Conservation (phyloP, 2,797 vertebrate genomes). For the Liasis olivaceus region DNA sequence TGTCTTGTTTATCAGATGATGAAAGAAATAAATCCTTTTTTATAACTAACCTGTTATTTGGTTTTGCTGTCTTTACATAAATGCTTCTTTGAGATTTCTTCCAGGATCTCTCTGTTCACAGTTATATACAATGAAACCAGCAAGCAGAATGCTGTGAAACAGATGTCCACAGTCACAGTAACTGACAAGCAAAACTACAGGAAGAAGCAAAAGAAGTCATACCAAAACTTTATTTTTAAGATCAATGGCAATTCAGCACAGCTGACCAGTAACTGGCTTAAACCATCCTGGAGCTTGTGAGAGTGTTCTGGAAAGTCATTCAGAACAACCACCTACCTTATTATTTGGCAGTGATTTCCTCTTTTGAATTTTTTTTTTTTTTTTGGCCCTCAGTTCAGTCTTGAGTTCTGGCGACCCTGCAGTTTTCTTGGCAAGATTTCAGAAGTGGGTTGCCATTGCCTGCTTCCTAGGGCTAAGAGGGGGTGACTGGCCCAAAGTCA, state of each 20-base stretch:
- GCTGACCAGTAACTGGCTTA: conserved; percentile 43
- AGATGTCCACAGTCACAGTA: conserved; percentile 60
- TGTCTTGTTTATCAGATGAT: conserved; percentile 9
- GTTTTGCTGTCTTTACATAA: conserved; percentile 43
- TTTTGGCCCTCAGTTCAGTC: neutral
- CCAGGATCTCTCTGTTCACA: conserved; percentile 52
- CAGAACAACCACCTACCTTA: conserved; percentile 45
- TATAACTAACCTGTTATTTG: neutral
- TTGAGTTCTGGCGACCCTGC: neutral
- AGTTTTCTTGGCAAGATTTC: neutral
- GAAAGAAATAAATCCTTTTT: neutral
- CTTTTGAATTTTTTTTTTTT: neutral
- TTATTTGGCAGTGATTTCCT: conserved; percentile 32
- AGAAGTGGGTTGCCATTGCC: too few relatives aligned
- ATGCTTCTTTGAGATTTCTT: conserved; percentile 61
- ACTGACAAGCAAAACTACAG: fast-evolving
- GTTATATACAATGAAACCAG: conserved; percentile 57
- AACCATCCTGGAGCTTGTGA: conserved; percentile 55
- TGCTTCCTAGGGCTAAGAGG: neutral
- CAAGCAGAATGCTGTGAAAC: conserved; percentile 52
- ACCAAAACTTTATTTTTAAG: conserved; percentile 41
- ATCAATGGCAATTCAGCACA: conserved; percentile 54
- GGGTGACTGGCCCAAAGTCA: neutral
- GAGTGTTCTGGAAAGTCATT: conserved; percentile 32
- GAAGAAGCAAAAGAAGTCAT: conserved; percentile 19